Conservation (phyloP, 2,888 invertebrate species). For the Achlya flavicornis region DNA sequence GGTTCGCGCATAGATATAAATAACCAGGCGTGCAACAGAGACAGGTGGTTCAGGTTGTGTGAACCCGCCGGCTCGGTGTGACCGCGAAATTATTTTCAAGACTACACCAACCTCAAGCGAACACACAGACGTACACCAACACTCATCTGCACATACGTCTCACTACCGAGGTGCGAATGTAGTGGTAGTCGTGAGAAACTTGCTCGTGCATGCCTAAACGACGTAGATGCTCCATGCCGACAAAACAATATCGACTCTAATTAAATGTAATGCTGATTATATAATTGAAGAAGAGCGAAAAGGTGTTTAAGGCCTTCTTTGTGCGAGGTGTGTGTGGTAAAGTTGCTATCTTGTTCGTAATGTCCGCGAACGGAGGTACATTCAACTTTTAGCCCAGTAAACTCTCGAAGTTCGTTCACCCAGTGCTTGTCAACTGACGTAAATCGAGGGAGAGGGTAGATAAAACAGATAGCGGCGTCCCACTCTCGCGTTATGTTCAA, state of each 20-base stretch:
- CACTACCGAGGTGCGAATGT: conserved; percentile 71
- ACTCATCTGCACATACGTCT: conserved; percentile 68
- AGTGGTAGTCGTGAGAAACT: conserved; percentile 82
- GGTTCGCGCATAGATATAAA: conserved; percentile 79
- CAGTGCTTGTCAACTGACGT: conserved; percentile 84
- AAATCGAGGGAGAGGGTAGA: conserved; percentile 66
- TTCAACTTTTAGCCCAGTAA: conserved; percentile 85
- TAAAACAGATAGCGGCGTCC: conserved; percentile 63
- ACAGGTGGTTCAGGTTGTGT: conserved; percentile 81
- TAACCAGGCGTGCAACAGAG: conserved; percentile 80
- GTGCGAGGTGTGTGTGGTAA: conserved; percentile 64
- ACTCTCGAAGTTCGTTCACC: conserved; percentile 83
- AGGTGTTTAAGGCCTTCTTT: conserved; percentile 63
- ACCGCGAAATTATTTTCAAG: conserved; percentile 85
- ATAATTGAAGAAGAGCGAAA: conserved; percentile 36
- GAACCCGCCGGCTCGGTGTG: conserved; percentile 80
- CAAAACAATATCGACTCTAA: conserved; percentile 56
- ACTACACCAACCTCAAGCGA: conserved; percentile 77
- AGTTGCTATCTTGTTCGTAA: conserved; percentile 84
- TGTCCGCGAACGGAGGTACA: conserved; percentile 84
- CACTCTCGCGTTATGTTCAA: conserved; percentile 67
- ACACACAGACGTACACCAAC: conserved; percentile 54
- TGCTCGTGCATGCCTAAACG: conserved; percentile 56
- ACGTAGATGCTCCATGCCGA: conserved; percentile 30
- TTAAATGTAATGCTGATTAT: conserved; percentile 30